Conservation (phyloP, 2,888 invertebrate genomes). For the Ennomos fuscantarius region DNA sequence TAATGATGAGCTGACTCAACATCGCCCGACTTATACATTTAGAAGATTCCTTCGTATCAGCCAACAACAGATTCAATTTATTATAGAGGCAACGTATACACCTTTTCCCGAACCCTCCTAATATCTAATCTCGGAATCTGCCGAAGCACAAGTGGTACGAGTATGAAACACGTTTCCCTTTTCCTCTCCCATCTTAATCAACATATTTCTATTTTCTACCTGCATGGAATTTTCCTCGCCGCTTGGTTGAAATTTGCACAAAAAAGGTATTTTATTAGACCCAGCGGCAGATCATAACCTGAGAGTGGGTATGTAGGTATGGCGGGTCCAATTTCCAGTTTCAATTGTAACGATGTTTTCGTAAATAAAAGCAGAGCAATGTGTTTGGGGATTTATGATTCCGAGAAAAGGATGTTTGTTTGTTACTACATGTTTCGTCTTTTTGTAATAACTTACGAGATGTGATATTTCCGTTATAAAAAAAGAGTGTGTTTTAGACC, state of each 20-base stretch:
- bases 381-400: conserved; percentile 19
- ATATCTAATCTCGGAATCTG: conserved; percentile 45
- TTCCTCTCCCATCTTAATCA: conserved; percentile 49
- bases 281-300: conserved; percentile 48
- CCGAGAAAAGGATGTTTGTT: conserved; percentile 13
- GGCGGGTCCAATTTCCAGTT: conserved; percentile 44
- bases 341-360: conserved; percentile 48
- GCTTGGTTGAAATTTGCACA: conserved; percentile 50
- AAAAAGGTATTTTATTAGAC: conserved; percentile 52
- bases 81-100: conserved; percentile 23
- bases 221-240: conserved; percentile 45
- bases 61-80: conserved; percentile 41
- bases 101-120: conserved; percentile 38
- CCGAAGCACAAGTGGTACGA: conserved; percentile 42
- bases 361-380: conserved; percentile 28
- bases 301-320: conserved; percentile 30
- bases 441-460: conserved; percentile 4
- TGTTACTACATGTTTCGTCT: conserved; percentile 4
- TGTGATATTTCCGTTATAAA: not conserved
- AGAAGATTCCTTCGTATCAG: conserved; percentile 30
- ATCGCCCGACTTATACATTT: conserved; percentile 12
- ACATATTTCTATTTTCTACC: conserved; percentile 48
- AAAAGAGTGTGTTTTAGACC: no score
- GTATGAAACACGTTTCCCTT: conserved; percentile 45
- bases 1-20: conserved; percentile 18